Conservation (phyloP, 2,113 vertebrate genomes). For the Aspidoscelis tigris region DNA sequence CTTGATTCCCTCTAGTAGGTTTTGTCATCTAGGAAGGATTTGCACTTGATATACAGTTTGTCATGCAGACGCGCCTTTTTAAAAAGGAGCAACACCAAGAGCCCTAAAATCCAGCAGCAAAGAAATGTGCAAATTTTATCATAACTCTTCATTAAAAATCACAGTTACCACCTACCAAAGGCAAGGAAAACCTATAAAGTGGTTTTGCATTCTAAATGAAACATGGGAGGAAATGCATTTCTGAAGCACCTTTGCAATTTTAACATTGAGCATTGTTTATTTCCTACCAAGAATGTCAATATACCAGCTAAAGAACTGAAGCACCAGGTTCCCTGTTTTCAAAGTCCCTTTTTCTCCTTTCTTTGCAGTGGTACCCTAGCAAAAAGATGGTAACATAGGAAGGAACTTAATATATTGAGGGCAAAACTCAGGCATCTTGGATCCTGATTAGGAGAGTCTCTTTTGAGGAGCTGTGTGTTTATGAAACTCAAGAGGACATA, state of each 20-base stretch:
- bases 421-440: background rate
- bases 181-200: conserved; percentile 3
- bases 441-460: background rate
- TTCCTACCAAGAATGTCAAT: background rate
- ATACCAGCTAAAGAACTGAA: background rate
- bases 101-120: conserved; percentile 12
- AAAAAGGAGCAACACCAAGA: conserved; percentile 8
- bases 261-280: background rate
- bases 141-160: conserved; percentile 20
- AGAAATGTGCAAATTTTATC: background rate
- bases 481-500: background rate
- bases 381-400: background rate
- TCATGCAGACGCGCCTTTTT: conserved; percentile 3
- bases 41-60: conserved; percentile 13
- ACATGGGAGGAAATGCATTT: background rate
- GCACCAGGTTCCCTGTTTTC: background rate
- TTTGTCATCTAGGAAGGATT: conserved; percentile 32
- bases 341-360: background rate
- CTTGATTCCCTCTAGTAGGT: conserved; percentile 25
- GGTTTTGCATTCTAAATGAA: conserved; percentile 14
- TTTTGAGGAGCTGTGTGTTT: background rate
- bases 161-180: background rate
- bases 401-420: background rate
- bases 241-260: background rate
- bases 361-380: background rate